Evolutionary conservation across 1,140 invertebrate species (phyloP), one percentile per base, ranked within the genome.

Genomic region (Achatina immaculata): DNA sequence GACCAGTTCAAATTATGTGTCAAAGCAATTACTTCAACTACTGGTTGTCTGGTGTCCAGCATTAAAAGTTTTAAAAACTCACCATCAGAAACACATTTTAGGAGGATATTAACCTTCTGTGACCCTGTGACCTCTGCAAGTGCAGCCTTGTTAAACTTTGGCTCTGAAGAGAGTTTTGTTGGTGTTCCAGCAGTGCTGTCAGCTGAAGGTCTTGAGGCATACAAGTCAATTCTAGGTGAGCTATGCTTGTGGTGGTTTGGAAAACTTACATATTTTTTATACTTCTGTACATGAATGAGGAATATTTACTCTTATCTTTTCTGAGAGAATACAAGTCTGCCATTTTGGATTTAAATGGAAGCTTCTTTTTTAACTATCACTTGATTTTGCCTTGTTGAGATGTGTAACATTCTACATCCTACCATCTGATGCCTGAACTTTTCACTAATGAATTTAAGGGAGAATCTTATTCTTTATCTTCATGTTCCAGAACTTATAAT

Each of bases 131-230:
- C 86, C 34, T 80, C 89, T 24, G 66, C 89, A 11, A 83, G 86
- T 51, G 79, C 81, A 73, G 88, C 85, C 19, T 58, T 89, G 1
- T 85, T 87, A 7, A 84, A 69, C 28, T 90, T 88, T 82, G 85
- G 87, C 0, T 87, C 86, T 28, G 88, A 89, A 72, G 82, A 85
- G 1, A 83, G 85, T 28, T 90, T 89, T 83, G 77, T 91, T 88
- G 91, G 94, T 88, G 21, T 94, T 93, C 94, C 95, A 0, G 95
- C 93, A 89, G 94, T 94, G 73, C 95, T 94, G 82, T 86, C 91
- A 45, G 90, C 91, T 11, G 91, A 90, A 78, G 90, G 89, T 31
- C 82, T 74, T 68, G 86, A 88, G 42, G 74, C 68, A 21, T 87
- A 86, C 76, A 88, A 85, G 62, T 83, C 83, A n/a, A 84, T 88